A percentile compares a stretch with the other conserved stretches of the same genome.
Evolutionary conservation across 1,140 invertebrate species (phyloP).

Genomic region (Megalonaias nervosa): DNA sequence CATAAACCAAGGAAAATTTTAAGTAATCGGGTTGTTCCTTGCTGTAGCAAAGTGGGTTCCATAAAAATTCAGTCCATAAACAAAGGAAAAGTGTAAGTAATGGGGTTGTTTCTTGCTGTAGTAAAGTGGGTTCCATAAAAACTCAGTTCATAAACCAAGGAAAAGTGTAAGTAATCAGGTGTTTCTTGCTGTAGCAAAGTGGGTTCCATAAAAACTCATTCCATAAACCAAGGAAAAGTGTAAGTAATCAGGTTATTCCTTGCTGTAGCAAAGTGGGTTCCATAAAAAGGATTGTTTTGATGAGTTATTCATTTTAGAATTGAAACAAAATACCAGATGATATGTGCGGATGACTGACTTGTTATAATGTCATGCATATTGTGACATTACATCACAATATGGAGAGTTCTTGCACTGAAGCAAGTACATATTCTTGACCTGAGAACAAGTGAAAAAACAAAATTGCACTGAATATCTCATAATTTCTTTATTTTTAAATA

Average conservation of each 20-base stretch:
- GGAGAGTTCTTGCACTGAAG: no score
- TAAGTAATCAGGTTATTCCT: background rate
- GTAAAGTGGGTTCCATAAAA: no score
- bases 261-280: background rate
- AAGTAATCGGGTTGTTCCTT: background rate
- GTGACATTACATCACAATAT: no score
- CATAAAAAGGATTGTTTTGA: no score
- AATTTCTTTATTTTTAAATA: no score
- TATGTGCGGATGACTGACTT: no score
- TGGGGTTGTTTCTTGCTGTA: background rate
- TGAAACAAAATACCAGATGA: no score
- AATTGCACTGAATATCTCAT: no score
- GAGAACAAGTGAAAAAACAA: no score
- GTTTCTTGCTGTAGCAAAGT: background rate
- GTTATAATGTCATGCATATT: no score
- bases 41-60: background rate
- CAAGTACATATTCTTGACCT: no score
- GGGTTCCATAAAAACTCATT: background rate
- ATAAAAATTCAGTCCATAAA: background rate
- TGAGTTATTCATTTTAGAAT: no score
- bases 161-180: slow-evolving; percentile 5
- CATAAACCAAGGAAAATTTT: slow-evolving; percentile 3
- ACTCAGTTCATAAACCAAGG: background rate
- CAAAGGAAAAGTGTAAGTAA: slow-evolving; percentile 9
- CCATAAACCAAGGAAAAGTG: slow-evolving; percentile 12